phyloP scores from a whole-genome alignment of 2,888 invertebrate species.

The Dicyrtomina minuta region DNA sequence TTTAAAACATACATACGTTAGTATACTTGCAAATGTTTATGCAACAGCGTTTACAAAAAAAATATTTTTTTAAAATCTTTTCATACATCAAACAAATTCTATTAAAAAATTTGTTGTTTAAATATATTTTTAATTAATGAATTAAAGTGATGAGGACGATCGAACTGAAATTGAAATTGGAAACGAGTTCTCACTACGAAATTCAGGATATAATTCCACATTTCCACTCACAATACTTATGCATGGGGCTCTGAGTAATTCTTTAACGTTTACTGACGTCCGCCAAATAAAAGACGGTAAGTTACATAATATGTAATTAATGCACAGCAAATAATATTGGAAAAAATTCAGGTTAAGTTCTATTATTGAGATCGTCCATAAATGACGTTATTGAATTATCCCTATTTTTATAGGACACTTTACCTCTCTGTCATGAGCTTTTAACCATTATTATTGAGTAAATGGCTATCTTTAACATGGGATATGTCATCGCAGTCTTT shows the following conservation, averaged over 20 bases:
- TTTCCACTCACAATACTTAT: conserved; percentile 25
- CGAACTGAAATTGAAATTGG: conserved; percentile 11
- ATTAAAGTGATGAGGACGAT: conserved; percentile 20
- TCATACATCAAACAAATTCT: not conserved
- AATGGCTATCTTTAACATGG: too few relatives aligned
- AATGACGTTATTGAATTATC: not conserved
- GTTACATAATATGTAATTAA: not conserved
- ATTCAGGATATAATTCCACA: conserved; percentile 1
- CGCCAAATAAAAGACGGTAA: conserved; percentile 28
- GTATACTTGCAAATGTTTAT: too few relatives aligned
- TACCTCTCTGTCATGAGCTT: too few relatives aligned
- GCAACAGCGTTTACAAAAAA: too few relatives aligned
- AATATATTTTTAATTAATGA: too few relatives aligned
- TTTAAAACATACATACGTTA: too few relatives aligned
- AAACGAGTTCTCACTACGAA: conserved; percentile 4
- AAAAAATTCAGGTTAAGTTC: too few relatives aligned
- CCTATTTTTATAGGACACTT: too few relatives aligned
- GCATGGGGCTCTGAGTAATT: conserved; percentile 24
- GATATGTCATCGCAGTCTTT: too few relatives aligned
- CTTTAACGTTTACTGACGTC: conserved; percentile 22
- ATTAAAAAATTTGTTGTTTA: too few relatives aligned
- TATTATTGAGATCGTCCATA: not conserved
- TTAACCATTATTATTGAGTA: too few relatives aligned
- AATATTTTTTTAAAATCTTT: not conserved
- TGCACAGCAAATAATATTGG: too few relatives aligned